These are phyloP conservation scores for Lepidurus apus DNA, from an alignment of 1,140 invertebrate species.

Conservation along the genomic window DNA sequence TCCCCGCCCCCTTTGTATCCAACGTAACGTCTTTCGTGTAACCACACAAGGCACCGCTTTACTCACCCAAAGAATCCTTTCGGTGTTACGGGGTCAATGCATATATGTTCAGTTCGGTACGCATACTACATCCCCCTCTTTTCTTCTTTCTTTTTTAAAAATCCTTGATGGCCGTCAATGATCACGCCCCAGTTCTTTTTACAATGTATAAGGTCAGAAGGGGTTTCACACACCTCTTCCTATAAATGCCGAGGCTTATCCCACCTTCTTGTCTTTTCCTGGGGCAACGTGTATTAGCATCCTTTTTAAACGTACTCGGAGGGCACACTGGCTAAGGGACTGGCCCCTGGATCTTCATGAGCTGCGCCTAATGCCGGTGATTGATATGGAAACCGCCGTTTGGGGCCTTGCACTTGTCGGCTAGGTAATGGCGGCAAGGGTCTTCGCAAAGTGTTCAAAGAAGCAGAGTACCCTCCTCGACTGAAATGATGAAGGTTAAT, in stretches of 20 bases:
- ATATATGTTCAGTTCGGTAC: background rate
- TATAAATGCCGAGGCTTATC: too few relatives aligned
- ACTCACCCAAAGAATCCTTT: background rate
- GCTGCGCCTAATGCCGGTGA: slow-evolving; percentile 33
- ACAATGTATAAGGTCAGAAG: background rate
- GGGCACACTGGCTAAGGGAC: slow-evolving; percentile 26
- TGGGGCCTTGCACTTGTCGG: slow-evolving; percentile 37
- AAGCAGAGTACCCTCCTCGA: slow-evolving; percentile 27
- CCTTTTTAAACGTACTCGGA: slow-evolving; percentile 34
- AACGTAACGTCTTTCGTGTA: background rate
- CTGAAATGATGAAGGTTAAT: slow-evolving; percentile 5
- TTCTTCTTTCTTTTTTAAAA: too few relatives aligned
- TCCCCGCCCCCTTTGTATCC: background rate
- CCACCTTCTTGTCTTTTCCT: too few relatives aligned
- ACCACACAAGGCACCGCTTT: slow-evolving; percentile 12
- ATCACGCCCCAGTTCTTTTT: background rate
- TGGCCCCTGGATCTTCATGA: slow-evolving; percentile 8
- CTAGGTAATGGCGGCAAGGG: slow-evolving; percentile 40
- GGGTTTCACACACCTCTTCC: too few relatives aligned
- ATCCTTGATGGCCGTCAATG: background rate
- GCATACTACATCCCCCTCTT: background rate
- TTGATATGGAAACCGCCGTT: slow-evolving; percentile 37
- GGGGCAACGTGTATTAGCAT: background rate
- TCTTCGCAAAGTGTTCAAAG: slow-evolving; percentile 30
- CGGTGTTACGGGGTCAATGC: background rate